Evolutionary conservation across 2,888 invertebrate genomes (phyloP).

Genomic region (Branchellion lobata): DNA sequence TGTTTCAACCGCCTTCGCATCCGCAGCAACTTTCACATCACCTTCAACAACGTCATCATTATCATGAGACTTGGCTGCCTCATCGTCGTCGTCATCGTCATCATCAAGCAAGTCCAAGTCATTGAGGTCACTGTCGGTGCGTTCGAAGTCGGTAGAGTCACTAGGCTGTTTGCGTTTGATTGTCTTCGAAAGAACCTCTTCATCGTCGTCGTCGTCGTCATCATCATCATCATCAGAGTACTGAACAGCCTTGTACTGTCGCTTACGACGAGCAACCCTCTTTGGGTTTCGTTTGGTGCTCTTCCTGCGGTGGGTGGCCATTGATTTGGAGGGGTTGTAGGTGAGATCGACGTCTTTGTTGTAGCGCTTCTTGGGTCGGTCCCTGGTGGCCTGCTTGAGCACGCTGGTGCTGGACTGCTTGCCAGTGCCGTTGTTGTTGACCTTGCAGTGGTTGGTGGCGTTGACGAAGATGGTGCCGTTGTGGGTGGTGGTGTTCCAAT

Average conservation of each 20-base stretch:
- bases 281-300: conserved; percentile 15
- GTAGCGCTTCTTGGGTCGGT: not conserved
- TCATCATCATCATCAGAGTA: conserved; percentile 28
- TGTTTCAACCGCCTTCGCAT: not conserved
- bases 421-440: not conserved
- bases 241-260: conserved; percentile 10
- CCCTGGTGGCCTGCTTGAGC: not conserved
- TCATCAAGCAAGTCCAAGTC: not conserved
- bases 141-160: conserved; percentile 5
- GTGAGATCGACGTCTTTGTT: conserved; percentile 24
- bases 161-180: not conserved
- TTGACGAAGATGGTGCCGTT: conserved; percentile 24
- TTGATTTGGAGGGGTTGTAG: conserved; percentile 11
- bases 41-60: not conserved
- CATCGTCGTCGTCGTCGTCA: conserved; percentile 8
- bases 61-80: not conserved
- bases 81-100: conserved; percentile 24
- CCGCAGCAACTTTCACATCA: not conserved
- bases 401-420: not conserved
- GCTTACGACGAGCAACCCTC: not conserved
- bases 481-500: conserved; percentile 1
- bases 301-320: not conserved
- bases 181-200: not conserved
- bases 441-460: conserved; percentile 23
- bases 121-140: conserved; percentile 1